A percentile compares a stretch with the other conserved stretches of the same genome.
Conservation (phyloP, 23 tunicate genomes). For the Styela clava region DNA sequence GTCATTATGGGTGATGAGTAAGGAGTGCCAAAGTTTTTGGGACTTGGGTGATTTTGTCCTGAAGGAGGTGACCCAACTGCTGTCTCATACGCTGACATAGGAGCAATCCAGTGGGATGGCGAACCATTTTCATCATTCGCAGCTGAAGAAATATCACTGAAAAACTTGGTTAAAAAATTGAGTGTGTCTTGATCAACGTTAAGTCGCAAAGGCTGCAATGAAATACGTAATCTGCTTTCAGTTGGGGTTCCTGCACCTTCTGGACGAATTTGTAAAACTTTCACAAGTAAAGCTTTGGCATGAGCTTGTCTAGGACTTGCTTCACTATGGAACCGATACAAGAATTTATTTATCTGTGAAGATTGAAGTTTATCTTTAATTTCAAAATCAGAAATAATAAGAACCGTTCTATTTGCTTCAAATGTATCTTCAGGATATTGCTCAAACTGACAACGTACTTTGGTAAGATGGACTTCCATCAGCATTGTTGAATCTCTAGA, state of each 20-base stretch:
- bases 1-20: neutral
- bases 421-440: slow-evolving; percentile 38
- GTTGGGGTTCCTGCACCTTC: slow-evolving; percentile 24
- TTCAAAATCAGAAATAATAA: slow-evolving; percentile 72
- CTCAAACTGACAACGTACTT: slow-evolving; percentile 61
- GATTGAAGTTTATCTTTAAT: slow-evolving; percentile 66
- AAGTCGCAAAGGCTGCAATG: slow-evolving; percentile 78
- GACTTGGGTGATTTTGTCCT: neutral
- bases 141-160: slow-evolving; percentile 19
- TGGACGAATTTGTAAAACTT: slow-evolving; percentile 45
- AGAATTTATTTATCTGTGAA: slow-evolving; percentile 90
- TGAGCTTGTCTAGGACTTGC: slow-evolving; percentile 63
- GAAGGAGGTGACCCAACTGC: slow-evolving; percentile 1
- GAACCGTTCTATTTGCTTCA: slow-evolving; percentile 38
- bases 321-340: slow-evolving; percentile 78
- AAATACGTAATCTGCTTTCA: slow-evolving; percentile 58
- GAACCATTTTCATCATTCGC: slow-evolving; percentile 20
- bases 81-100: neutral
- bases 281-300: slow-evolving; percentile 63
- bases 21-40: neutral
- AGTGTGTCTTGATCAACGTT: slow-evolving; percentile 92
- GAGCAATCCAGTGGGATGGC: neutral
- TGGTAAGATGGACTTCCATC: slow-evolving; percentile 68
- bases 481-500: slow-evolving; percentile 43
- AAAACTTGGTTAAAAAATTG: slow-evolving; percentile 53